These are phyloP conservation scores for Crocodylus rhombifer DNA, from an alignment of 2,797 vertebrate species.

Conservation along the genomic window DNA sequence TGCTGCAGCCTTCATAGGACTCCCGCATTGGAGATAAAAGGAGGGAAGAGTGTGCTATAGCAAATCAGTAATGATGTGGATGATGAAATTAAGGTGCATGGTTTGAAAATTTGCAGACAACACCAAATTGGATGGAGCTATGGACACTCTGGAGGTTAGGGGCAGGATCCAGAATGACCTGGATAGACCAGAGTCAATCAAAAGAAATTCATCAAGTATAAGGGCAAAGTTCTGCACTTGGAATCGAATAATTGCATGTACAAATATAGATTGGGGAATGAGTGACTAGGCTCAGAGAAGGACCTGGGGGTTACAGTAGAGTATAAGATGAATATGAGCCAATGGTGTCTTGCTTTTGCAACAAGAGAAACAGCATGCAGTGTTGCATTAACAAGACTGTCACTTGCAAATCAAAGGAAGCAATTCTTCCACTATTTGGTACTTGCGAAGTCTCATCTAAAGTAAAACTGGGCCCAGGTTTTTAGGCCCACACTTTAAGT, in stretches of 20 bases:
- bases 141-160: background rate
- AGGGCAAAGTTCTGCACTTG: background rate
- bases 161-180: background rate
- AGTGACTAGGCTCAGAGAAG: background rate
- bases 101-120: no score
- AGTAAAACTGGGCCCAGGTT: no score
- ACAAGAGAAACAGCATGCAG: background rate
- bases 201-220: background rate
- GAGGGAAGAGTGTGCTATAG: background rate
- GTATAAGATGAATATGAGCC: constrained; percentile 7
- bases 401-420: no score
- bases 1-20: background rate
- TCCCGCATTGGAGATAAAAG: constrained; percentile 13
- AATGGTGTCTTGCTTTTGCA: constrained; percentile 6
- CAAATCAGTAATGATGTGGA: background rate
- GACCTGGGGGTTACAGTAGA: background rate
- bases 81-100: no score
- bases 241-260: background rate
- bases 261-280: background rate
- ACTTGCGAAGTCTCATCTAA: no score
- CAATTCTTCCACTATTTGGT: no score
- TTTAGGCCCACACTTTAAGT: no score
- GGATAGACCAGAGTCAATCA: no score
- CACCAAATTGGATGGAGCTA: background rate
- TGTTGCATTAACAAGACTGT: no score